Evolutionary conservation across 2,113 vertebrate genomes (phyloP).

Genomic region (Campylorhamphus procurvoides): DNA sequence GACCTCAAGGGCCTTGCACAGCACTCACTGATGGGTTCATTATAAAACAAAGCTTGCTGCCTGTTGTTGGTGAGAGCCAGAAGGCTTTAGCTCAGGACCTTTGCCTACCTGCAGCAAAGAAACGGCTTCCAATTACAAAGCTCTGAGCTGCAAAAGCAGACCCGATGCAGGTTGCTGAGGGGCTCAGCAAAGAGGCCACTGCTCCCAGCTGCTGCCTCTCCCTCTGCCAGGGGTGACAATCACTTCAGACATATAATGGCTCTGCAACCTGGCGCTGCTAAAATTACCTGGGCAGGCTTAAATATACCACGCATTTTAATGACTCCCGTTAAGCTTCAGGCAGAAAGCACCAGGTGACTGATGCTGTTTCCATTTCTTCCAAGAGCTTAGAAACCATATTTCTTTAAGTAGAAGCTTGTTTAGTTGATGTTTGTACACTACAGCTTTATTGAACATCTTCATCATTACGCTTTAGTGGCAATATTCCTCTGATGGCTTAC

Average conservation of each 20-base stretch:
- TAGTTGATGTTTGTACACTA: background rate
- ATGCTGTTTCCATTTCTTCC: background rate
- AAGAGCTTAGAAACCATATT: background rate
- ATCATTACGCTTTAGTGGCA: background rate
- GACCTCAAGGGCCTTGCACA: background rate
- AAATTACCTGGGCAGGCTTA: background rate
- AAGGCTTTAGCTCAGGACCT: background rate
- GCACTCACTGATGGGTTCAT: background rate
- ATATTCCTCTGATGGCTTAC: background rate
- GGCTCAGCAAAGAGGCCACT: background rate
- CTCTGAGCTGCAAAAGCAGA: background rate
- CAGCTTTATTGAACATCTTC: conserved; percentile 14
- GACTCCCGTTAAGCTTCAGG: background rate
- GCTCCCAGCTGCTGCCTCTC: background rate
- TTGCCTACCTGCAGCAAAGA: background rate
- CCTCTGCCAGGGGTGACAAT: background rate
- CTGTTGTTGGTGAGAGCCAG: background rate
- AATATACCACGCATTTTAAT: background rate
- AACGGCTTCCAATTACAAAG: background rate
- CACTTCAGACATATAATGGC: fast-evolving
- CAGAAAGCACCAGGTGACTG: background rate
- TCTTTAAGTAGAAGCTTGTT: background rate
- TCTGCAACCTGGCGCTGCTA: background rate
- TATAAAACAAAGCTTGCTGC: background rate
- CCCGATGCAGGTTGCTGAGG: fast-evolving